Evolutionary conservation across 2,113 vertebrate species (phyloP), one percentile per base, ranked within the genome.

Genomic region (Meriones unguiculatus): DNA sequence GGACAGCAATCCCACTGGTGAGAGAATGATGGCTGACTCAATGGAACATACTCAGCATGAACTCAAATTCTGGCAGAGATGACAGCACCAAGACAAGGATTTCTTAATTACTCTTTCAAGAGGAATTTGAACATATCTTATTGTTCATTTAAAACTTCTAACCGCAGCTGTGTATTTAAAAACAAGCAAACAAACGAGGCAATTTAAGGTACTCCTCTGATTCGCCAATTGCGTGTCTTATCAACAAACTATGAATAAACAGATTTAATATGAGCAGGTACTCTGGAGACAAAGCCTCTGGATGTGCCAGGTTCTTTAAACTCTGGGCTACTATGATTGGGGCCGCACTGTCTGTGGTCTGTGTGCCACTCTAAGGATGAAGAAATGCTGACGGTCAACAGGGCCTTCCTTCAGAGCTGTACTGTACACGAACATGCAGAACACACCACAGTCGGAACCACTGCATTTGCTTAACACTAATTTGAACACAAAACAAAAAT

Each of bases 31-130:
- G 97, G 95, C 96, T 93, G 95, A 93, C 95, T 98, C 93, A 93
- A 70, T 70, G 95, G 69, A 95, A 95, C 86, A 97, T 2, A 84
- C 57, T 97, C 18, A 17, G 80, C 72, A 90, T 89, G 91, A 97
- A 96, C 97, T 96, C 62, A 50, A 30, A 95, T 97, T 96, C 96
- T 98, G 88, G 87, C 93, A 96, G 62, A 91, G 95, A 95, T 28
- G 59, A 91, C 67, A 93, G 77, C 92, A 78, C 20, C 1, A 30
- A 95, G 18, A 91, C 89, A 97, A 95, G 93, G 67, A 93, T 92
- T 46, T 97, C 92, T 92, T 90, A 97, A 96, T 86, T 57, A 95
- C 6, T 81, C 76, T 93, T 97, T 94, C 67, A 84, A 70, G 24
- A 78, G 75, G 75, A 70, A 91, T 87, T 90, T 80, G 92, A 96